phyloP scores from a whole-genome alignment of 2,888 invertebrate species.

The Noctua janthe region DNA sequence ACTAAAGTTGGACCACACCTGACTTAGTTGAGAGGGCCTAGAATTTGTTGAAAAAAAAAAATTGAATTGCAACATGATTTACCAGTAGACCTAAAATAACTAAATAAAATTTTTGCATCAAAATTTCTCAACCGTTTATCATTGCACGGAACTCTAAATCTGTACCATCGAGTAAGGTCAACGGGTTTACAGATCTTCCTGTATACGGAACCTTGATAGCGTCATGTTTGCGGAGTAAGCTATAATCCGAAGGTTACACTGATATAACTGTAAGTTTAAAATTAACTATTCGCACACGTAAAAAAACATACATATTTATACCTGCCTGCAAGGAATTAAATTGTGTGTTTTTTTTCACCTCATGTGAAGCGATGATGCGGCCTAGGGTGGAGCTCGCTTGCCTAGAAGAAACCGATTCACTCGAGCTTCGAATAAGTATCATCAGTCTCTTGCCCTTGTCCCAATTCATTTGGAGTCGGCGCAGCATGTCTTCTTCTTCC shows the following conservation, averaged over 20 bases:
- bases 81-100: background rate
- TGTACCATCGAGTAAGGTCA: conserved; percentile 34
- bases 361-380: background rate
- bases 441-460: too few relatives aligned
- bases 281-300: background rate
- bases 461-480: too few relatives aligned
- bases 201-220: conserved; percentile 43
- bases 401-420: background rate
- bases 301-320: too few relatives aligned
- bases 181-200: conserved; percentile 48
- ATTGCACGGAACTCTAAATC: conserved; percentile 39
- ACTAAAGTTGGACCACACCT: too few relatives aligned
- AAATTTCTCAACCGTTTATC: background rate
- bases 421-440: background rate
- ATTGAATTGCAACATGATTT: background rate
- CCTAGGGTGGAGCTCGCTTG: background rate
- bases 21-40: too few relatives aligned
- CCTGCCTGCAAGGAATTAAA: background rate
- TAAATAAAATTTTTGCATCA: background rate
- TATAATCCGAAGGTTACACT: conserved; percentile 27
- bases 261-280: background rate
- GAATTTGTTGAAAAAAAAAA: too few relatives aligned
- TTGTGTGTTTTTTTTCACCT: background rate
- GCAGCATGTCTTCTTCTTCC: too few relatives aligned
- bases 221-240: conserved; percentile 10